A percentile compares a stretch with the other conserved stretches of the same genome.
phyloP scores from a whole-genome alignment of 2,888 invertebrate species.

The Oscheius sp. region DNA sequence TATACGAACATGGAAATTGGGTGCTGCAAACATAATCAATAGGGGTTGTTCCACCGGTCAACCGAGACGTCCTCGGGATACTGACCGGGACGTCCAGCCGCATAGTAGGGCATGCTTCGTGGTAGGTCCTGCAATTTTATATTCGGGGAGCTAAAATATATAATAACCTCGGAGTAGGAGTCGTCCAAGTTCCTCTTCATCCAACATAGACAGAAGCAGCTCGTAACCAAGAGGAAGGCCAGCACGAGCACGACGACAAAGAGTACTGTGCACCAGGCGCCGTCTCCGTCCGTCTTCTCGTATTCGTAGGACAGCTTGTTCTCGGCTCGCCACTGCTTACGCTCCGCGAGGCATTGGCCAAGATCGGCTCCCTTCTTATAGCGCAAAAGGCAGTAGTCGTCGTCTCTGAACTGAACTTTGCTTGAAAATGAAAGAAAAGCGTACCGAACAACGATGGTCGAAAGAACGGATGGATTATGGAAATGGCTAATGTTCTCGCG shows the following conservation, averaged over 20 bases:
- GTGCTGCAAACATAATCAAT: not conserved
- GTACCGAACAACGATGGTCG: constrained; percentile 9
- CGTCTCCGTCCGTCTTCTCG: not conserved
- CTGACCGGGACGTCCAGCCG: constrained; percentile 8
- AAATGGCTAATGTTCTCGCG: not conserved
- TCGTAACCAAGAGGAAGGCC: constrained; percentile 6
- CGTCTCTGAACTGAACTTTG: constrained; percentile 6
- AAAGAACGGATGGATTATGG: not conserved
- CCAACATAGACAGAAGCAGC: constrained; percentile 16
- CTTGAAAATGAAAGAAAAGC: not conserved
- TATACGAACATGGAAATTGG: no score
- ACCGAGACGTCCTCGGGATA: constrained; percentile 17
- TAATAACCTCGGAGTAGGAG: not conserved
- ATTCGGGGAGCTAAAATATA: not conserved
- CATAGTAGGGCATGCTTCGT: constrained; percentile 8
- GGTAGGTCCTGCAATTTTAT: constrained; percentile 7
- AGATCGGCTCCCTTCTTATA: not conserved
- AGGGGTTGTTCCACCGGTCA: constrained; percentile 17
- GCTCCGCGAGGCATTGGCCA: not conserved
- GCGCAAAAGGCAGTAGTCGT: constrained; percentile 13
- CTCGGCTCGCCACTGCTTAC: constrained; percentile 6
- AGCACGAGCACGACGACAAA: constrained; percentile 5
- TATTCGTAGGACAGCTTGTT: not conserved
- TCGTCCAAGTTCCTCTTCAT: constrained; percentile 24
- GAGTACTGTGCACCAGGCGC: constrained; percentile 4